Evolutionary conservation across 2,113 vertebrate species (phyloP).

Genomic region (Leptocoma aspasia): DNA sequence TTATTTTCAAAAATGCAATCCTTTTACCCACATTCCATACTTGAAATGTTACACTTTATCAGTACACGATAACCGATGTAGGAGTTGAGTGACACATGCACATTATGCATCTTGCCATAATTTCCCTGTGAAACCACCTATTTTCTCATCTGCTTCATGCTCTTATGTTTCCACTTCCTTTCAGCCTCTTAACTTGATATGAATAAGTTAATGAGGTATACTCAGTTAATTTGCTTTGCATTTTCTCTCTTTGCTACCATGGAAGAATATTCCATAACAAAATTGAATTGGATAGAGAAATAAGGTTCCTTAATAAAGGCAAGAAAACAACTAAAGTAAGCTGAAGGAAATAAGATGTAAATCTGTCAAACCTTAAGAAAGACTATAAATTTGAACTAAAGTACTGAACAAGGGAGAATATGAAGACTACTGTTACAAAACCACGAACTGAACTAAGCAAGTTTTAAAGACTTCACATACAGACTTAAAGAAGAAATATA

Average conservation of each 20-base stretch:
- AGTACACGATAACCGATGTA: not conserved
- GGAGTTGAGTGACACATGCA: not conserved
- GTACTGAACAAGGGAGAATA: not conserved
- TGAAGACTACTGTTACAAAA: not conserved
- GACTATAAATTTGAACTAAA: not conserved
- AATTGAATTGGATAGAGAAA: not conserved
- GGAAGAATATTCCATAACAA: not conserved
- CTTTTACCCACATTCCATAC: not conserved
- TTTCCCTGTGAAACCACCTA: not conserved
- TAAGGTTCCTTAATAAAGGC: not conserved
- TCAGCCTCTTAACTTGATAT: not conserved
- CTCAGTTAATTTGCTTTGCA: not conserved
- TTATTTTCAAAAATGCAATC: not conserved
- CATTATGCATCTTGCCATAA: not conserved
- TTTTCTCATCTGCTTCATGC: not conserved
- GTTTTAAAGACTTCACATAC: not conserved
- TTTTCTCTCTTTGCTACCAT: not conserved
- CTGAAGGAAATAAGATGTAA: not conserved
- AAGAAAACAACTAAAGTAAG: not conserved
- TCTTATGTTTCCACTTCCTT: not conserved
- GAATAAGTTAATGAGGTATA: not conserved
- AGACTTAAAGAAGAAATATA: not conserved
- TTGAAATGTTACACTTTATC: not conserved
- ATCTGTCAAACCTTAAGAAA: not conserved
- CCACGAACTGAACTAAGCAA: not conserved